Conservation (phyloP, 2,888 invertebrate species). For the Hypselothyrea guttata region DNA sequence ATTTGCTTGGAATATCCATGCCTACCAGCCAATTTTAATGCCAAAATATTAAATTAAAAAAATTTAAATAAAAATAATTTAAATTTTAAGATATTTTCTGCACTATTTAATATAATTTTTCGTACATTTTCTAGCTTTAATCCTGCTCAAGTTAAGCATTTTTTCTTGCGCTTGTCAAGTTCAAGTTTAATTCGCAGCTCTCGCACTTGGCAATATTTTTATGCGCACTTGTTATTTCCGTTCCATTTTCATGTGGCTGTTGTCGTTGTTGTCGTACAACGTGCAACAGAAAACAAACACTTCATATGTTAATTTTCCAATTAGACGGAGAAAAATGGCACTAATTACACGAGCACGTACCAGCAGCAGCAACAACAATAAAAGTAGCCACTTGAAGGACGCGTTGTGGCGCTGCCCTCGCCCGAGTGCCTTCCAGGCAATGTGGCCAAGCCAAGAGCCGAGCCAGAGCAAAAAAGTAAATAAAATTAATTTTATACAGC, state of each 20-base stretch:
- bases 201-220: slow-evolving; percentile 4
- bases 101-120: too few relatives aligned
- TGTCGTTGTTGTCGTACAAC: slow-evolving; percentile 5
- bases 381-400: slow-evolving; percentile 75
- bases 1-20: too few relatives aligned
- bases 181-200: too few relatives aligned
- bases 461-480: too few relatives aligned
- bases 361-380: slow-evolving; percentile 38
- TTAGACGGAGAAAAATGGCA: slow-evolving; percentile 73
- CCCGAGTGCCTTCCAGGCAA: slow-evolving; percentile 15
- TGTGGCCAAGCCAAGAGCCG: slow-evolving; percentile 22
- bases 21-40: too few relatives aligned
- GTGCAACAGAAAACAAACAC: slow-evolving; percentile 65
- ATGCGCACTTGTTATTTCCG: slow-evolving; percentile 15
- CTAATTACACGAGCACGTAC: slow-evolving; percentile 73
- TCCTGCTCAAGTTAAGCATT: too few relatives aligned
- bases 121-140: too few relatives aligned
- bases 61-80: too few relatives aligned
- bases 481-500: slow-evolving; percentile 70
- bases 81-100: too few relatives aligned
- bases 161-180: slow-evolving; percentile 14
- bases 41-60: too few relatives aligned
- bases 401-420: slow-evolving; percentile 30
- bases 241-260: slow-evolving; percentile 29
- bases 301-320: slow-evolving; percentile 78